Base-by-base conservation (phyloP, 2,113 vertebrate genomes). In the Megaleporinus macrocephalus region DNA sequence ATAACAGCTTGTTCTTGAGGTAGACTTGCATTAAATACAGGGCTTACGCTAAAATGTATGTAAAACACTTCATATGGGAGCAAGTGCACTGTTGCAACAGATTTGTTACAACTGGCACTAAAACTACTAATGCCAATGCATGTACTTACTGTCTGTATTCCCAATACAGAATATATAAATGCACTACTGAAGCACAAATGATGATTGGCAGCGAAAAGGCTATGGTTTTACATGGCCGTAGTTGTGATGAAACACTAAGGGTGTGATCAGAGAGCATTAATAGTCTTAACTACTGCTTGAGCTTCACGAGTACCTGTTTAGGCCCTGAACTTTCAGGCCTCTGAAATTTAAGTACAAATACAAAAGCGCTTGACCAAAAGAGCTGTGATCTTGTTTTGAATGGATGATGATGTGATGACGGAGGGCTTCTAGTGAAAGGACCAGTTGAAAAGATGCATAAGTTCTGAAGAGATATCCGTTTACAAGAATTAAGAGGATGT, bases 311-410 rank as follows among this genome's bases (percentile, higher is more conserved):
- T 11, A 26, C 47, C 47, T 66, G 26, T 53, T 51, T 14, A 62
- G 16, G 27, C n/a, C 77, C 66, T 41, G n/a, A 20, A 51, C 72
- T 59, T 65, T 22, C 20, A 16, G 18, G 80, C 81, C 26, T 72
- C 76, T 55, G 53, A 83, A 76, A 73, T 62, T n/a, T 66, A 87
- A 88, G 70, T 82, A 90, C 85, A 89, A 87, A 87, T 88, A 86
- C 87, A 87, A 88, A 65, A 90, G 87, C 83, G 83, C 84, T 83
- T 76, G 88, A 91, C 89, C 90, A 91, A 91, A 91, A 87, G 79
- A 41, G 87, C 89, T 89, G 89, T 89, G 53, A 88, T 85, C 76
- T 15, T 49, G 61, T 78, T 49, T 57, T 71, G 20, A 86, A 62
- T 71, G 72, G 20, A n/a, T n/a, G 66, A 70, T n/a, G 10, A 20